Percentiles rank a stretch among this genome's conserved stretches.
Evolutionary conservation across 2,888 invertebrate genomes (phyloP).

Genomic region (Esperia sulphurella): DNA sequence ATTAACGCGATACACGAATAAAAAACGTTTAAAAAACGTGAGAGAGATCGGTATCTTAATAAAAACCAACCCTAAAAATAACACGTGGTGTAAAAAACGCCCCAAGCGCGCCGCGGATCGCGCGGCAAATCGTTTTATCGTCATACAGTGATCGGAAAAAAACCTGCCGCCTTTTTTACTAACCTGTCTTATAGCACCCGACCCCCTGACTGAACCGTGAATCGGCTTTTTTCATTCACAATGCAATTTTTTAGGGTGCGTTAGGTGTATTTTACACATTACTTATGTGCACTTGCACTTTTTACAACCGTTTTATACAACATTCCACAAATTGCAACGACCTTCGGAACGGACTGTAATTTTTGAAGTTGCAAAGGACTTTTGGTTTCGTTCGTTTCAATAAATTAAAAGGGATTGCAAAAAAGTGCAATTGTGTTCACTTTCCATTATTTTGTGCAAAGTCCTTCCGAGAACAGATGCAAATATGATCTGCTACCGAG

Average conservation of each 20-base stretch:
- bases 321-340: not conserved
- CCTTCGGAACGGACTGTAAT: not conserved
- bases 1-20: slow-evolving; percentile 47
- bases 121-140: slow-evolving; percentile 45
- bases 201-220: slow-evolving; percentile 23
- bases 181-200: slow-evolving; percentile 44
- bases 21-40: slow-evolving; percentile 69
- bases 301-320: not conserved
- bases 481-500: slow-evolving; percentile 41
- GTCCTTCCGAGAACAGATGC: slow-evolving; percentile 53
- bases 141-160: slow-evolving; percentile 30
- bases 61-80: slow-evolving; percentile 53
- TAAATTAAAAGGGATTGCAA: slow-evolving; percentile 23
- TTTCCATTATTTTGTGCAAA: slow-evolving; percentile 54
- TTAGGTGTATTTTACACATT: not conserved
- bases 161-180: slow-evolving; percentile 59
- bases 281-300: not conserved
- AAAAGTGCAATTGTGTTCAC: slow-evolving; percentile 33
- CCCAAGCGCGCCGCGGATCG: slow-evolving; percentile 28
- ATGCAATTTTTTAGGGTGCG: not conserved
- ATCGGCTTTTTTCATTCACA: slow-evolving; percentile 20
- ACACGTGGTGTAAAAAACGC: slow-evolving; percentile 43
- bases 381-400: slow-evolving; percentile 30
- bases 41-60: slow-evolving; percentile 63
- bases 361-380: slow-evolving; percentile 20